phyloP scores from a whole-genome alignment of 2,113 vertebrate genomes.

The Tursiops truncatus region DNA sequence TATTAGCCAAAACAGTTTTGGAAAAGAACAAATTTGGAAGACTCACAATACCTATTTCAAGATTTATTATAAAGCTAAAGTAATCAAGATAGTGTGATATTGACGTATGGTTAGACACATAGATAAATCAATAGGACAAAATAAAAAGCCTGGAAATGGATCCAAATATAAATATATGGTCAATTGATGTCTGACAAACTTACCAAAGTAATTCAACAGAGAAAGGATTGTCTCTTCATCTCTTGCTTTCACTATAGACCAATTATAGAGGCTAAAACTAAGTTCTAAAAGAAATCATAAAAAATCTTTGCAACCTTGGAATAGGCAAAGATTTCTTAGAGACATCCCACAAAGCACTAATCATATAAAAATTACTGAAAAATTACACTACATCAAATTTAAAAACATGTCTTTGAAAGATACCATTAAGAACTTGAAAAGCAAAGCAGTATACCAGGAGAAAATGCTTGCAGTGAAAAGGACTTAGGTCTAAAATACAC shows the following conservation, averaged over 20 bases:
- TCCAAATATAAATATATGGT: background rate
- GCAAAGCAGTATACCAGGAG: background rate
- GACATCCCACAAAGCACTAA: background rate
- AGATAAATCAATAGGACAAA: background rate
- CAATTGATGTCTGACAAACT: background rate
- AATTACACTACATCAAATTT: background rate
- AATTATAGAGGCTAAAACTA: background rate
- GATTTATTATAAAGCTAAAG: background rate
- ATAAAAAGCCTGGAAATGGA: background rate
- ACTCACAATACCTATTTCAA: background rate
- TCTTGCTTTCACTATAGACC: background rate
- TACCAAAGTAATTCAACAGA: background rate
- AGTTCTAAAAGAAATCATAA: background rate
- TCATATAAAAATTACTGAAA: background rate
- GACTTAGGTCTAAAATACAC: background rate
- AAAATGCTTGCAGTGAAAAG: background rate
- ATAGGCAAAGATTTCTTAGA: background rate
- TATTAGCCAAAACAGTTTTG: background rate
- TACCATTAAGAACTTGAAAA: background rate
- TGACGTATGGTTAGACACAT: background rate
- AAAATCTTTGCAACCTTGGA: background rate
- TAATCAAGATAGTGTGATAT: background rate
- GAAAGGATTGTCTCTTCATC: background rate
- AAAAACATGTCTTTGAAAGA: background rate
- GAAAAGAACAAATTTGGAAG: background rate